Evolutionary conservation across 1,140 invertebrate species (phyloP).

Genomic region (Platyscapa corneri): DNA sequence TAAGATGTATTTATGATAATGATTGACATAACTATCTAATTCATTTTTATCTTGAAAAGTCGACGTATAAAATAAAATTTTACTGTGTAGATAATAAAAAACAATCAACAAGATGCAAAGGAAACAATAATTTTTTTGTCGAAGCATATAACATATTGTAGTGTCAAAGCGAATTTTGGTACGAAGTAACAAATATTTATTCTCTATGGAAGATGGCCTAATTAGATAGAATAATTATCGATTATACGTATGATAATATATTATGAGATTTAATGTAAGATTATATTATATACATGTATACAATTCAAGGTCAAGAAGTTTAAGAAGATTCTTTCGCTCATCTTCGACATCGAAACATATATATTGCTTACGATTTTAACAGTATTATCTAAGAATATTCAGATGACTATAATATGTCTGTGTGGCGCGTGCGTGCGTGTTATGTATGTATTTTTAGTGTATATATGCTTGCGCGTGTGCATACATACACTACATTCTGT

Average conservation of each 20-base stretch:
- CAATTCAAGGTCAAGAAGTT: neutral
- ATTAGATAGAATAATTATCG: constrained; percentile 44
- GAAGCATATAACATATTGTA: constrained; percentile 2
- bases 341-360: constrained; percentile 36
- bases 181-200: constrained; percentile 40
- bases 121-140: neutral
- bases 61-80: neutral
- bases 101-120: neutral
- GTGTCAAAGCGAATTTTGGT: constrained; percentile 40
- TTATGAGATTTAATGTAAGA: constrained; percentile 28
- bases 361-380: constrained; percentile 36
- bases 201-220: constrained; percentile 39
- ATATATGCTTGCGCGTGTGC: too few relatives aligned
- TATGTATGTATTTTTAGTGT: too few relatives aligned
- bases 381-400: constrained; percentile 47
- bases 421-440: too few relatives aligned
- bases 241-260: constrained; percentile 32
- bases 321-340: constrained; percentile 15
- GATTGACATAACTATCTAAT: neutral
- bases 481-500: constrained; percentile 10
- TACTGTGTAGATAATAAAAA: constrained; percentile 35
- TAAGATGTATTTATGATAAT: neutral
- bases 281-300: constrained; percentile 9
- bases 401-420: constrained; percentile 19
- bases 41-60: neutral